These are phyloP conservation scores for Ptychodera flava DNA, from an alignment of 35 echinoderm and acorn worm species.

Conservation along the genomic window DNA sequence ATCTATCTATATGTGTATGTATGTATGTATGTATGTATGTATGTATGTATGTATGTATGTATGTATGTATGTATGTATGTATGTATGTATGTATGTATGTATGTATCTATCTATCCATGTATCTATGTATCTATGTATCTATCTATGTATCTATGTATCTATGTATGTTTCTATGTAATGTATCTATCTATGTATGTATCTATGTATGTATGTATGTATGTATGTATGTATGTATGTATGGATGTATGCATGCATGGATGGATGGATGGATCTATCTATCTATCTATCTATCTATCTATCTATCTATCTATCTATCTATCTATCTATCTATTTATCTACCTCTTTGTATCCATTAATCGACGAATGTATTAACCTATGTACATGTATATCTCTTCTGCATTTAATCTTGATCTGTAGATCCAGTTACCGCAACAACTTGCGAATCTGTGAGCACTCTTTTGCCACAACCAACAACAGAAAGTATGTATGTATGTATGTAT, in stretches of 20 bases:
- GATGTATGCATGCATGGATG: background rate
- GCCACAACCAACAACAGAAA: too few species aligned
- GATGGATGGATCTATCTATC: background rate
- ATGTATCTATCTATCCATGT: background rate
- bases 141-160: background rate
- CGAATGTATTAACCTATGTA: too few species aligned
- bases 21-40: slow-evolving; percentile 2
- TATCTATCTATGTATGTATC: background rate
- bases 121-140: background rate
- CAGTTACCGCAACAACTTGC: too few species aligned
- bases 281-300: background rate
- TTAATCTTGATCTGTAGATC: too few species aligned
- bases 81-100: background rate
- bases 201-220: background rate
- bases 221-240: background rate
- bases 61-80: background rate
- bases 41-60: slow-evolving; percentile 2
- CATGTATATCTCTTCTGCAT: too few species aligned
- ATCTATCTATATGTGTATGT: background rate
- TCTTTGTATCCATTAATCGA: too few species aligned
- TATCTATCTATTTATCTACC: too few species aligned
- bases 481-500: slow-evolving; percentile 2
- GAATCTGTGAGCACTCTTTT: too few species aligned
- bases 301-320: background rate
- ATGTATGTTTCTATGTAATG: background rate